Evolutionary conservation across 2,113 vertebrate genomes (phyloP).

Genomic region (Apeltes quadracus): DNA sequence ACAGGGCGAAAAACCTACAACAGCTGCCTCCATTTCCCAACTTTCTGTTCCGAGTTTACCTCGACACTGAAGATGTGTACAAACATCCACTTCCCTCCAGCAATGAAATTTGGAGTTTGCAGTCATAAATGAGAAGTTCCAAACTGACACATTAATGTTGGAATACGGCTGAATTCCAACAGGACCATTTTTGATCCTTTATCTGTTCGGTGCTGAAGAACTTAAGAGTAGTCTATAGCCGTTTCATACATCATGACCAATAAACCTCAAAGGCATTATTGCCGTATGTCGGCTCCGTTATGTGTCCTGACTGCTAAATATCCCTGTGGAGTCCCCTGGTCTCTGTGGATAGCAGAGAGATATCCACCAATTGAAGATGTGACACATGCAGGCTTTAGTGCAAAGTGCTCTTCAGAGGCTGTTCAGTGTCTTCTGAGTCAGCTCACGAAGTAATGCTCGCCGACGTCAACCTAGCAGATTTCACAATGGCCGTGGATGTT

Average conservation of each 20-base stretch:
- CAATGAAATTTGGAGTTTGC: not conserved
- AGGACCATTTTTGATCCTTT: no score
- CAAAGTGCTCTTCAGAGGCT: slow-evolving; percentile 53
- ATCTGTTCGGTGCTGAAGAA: not conserved
- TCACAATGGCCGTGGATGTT: slow-evolving; percentile 53
- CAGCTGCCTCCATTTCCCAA: no score
- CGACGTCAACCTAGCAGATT: slow-evolving; percentile 55
- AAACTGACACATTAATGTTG: not conserved
- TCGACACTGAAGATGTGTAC: no score
- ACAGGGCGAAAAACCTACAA: no score
- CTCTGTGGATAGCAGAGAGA: slow-evolving; percentile 32
- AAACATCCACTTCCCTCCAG: no score
- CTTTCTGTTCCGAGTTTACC: no score
- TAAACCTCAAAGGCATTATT: not conserved
- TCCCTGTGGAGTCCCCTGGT: not conserved
- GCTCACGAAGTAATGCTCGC: slow-evolving; percentile 32
- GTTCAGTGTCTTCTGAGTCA: slow-evolving; percentile 48
- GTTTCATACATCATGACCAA: not conserved
- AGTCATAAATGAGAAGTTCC: not conserved
- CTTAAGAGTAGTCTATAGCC: not conserved
- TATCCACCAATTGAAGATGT: slow-evolving; percentile 56
- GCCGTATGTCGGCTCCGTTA: not conserved
- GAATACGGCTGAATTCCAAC: not conserved
- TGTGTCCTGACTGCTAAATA: slow-evolving; percentile 2
- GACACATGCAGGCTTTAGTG: slow-evolving; percentile 55